Conservation (phyloP, 2,888 invertebrate genomes). For the Drosophila stalkeri region DNA sequence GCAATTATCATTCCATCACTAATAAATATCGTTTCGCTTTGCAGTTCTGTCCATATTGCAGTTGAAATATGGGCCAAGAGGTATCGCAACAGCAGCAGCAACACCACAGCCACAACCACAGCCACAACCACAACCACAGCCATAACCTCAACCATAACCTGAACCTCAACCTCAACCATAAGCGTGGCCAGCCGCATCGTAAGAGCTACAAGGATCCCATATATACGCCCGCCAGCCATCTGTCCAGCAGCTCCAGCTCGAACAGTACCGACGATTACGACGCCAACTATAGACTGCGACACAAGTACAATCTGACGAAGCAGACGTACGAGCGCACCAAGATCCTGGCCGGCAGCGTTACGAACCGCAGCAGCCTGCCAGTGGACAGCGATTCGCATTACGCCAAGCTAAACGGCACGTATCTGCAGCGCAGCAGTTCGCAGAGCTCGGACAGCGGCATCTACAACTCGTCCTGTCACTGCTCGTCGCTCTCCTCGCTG, state of each 20-base stretch:
- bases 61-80: slow-evolving; percentile 86
- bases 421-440: slow-evolving; percentile 62
- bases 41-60: slow-evolving; percentile 72
- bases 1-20: neutral
- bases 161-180: slow-evolving; percentile 44
- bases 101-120: slow-evolving; percentile 64
- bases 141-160: slow-evolving; percentile 42
- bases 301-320: slow-evolving; percentile 78
- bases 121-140: slow-evolving; percentile 49
- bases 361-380: slow-evolving; percentile 33
- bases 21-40: slow-evolving; percentile 10
- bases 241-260: slow-evolving; percentile 68
- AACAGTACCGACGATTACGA: slow-evolving; percentile 72
- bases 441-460: slow-evolving; percentile 83
- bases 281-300: slow-evolving; percentile 74
- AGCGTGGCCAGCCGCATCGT: slow-evolving; percentile 48
- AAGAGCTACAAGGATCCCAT: slow-evolving; percentile 62
- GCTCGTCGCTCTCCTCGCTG: slow-evolving; percentile 76
- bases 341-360: slow-evolving; percentile 41
- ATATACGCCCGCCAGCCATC: slow-evolving; percentile 68
- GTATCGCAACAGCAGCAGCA: slow-evolving; percentile 85
- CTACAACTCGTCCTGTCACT: slow-evolving; percentile 83
- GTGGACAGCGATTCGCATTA: slow-evolving; percentile 70
- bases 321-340: slow-evolving; percentile 80
- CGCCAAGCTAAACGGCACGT: slow-evolving; percentile 62